phyloP scores from a whole-genome alignment of 2,797 vertebrate genomes.

The Melanotaenia trifasciata region DNA sequence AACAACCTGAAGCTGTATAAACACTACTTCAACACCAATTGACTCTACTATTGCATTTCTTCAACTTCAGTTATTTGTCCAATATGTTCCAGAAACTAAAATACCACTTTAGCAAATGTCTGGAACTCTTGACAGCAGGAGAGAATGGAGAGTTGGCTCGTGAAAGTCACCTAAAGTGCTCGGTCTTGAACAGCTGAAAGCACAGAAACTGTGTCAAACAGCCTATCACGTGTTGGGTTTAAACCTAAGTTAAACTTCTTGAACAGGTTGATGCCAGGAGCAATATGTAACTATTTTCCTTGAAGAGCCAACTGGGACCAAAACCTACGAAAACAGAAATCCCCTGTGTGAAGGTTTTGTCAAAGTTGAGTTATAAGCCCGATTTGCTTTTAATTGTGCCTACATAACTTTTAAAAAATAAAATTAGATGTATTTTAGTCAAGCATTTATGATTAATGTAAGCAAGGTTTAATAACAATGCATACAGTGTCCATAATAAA shows the following conservation, averaged over 20 bases:
- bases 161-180: constrained; percentile 42
- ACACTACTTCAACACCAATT: neutral
- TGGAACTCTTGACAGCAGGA: constrained; percentile 26
- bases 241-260: constrained; percentile 37
- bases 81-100: constrained; percentile 24
- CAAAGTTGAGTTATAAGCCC: constrained; percentile 16
- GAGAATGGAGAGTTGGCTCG: constrained; percentile 42
- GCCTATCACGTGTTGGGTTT: constrained; percentile 26
- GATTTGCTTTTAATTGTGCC: neutral
- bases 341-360: constrained; percentile 11
- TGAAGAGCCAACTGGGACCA: constrained; percentile 22
- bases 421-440: neutral
- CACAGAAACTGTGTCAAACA: constrained; percentile 49
- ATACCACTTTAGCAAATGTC: constrained; percentile 31
- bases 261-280: constrained; percentile 44
- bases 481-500: neutral
- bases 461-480: neutral
- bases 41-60: constrained; percentile 18
- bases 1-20: constrained; percentile 13
- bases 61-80: constrained; percentile 4
- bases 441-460: neutral
- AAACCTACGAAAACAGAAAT: constrained; percentile 9
- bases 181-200: constrained; percentile 52
- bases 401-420: constrained; percentile 6
- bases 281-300: constrained; percentile 33